A percentile compares a stretch with the other conserved stretches of the same genome.
phyloP scores from a whole-genome alignment of 2,888 invertebrate species.

The Nomada lathburiana region DNA sequence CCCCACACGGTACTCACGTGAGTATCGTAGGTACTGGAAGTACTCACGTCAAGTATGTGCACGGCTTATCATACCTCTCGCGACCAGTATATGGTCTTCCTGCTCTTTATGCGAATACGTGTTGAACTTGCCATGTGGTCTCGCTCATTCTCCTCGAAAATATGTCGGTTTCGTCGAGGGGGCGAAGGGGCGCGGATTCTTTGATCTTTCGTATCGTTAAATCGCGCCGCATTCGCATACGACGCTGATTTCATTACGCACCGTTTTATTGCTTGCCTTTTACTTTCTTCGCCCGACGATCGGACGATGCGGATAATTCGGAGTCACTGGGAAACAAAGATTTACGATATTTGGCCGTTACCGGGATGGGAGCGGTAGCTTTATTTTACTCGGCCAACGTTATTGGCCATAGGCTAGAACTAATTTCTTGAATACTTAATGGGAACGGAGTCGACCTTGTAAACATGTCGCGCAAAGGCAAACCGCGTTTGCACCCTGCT shows the following conservation, averaged over 20 bases:
- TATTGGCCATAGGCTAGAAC: neutral
- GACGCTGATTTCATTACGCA: neutral
- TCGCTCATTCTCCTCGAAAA: slow-evolving; percentile 53
- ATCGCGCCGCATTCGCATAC: neutral
- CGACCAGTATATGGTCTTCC: slow-evolving; percentile 78
- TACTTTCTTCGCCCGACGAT: neutral
- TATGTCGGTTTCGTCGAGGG: slow-evolving; percentile 22
- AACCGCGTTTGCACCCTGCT: slow-evolving; percentile 34
- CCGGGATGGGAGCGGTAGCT: neutral
- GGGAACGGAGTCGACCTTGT: slow-evolving; percentile 31
- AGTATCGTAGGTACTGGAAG: slow-evolving; percentile 72
- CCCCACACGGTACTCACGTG: slow-evolving; percentile 69
- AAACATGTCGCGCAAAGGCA: slow-evolving; percentile 52
- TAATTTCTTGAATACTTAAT: slow-evolving; percentile 16
- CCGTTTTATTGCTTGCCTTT: neutral
- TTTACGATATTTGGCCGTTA: neutral
- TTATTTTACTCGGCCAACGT: neutral
- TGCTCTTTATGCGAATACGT: slow-evolving; percentile 76
- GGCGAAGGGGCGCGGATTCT: slow-evolving; percentile 20
- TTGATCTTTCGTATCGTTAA: slow-evolving; percentile 12
- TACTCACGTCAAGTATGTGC: slow-evolving; percentile 80
- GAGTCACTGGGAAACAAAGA: neutral
- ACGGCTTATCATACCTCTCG: slow-evolving; percentile 76
- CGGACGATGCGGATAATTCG: neutral
- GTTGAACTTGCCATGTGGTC: slow-evolving; percentile 44